Evolutionary conservation across 35 echinoderm and acorn worm genomes (phyloP), one percentile per base, ranked within the genome.

Genomic region (Hemicentrotus pulcherrimus): DNA sequence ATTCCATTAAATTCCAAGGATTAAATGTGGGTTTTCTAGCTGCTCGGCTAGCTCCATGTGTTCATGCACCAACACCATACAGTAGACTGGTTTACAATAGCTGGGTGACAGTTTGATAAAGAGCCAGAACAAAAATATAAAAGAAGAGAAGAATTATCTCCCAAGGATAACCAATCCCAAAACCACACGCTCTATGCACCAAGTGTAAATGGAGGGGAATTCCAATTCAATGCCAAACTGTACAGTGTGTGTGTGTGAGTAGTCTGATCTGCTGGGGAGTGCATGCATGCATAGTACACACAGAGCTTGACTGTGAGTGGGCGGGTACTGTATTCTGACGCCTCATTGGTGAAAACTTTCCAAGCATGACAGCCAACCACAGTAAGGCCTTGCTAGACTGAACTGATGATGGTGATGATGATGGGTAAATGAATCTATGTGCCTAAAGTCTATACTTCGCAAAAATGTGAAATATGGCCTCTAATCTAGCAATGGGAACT

Each of bases 71-170:
- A n/a, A 78, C 65, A 78, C 65, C 65, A 78, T 11, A 18, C 22
- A 78, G 22, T 18, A 78, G 65, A 78, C 65, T 78, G 65, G 19
- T 78, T 78, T 78, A 78, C 65, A 78, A 78, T 78, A 78, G 65
- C 24, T 78, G 65, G 65, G 65, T 78, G 65, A 78, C 65, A 78
- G 65, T 78, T 78, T 78, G 65, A 78, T 78, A 78, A 78, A 78
- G 65, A 78, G 65, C 65, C 65, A 78, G 65, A 78, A 41, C 35
- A 41, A 78, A 78, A 78, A 6, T 8, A n/a, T 78, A 78, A 78
- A 78, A 78, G 65, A 78, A n/a, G 65, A 78, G 65, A 78, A 78
- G 65, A 78, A 78, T 28, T 28, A 78, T 78, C 65, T 78, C 5
- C 24, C 65, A 78, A 78, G 28, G 65, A n/a, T 78, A n/a, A 28